Conservation (phyloP, 53 echinoderm and acorn worm genomes). For the Hippasteria phrygiana region DNA sequence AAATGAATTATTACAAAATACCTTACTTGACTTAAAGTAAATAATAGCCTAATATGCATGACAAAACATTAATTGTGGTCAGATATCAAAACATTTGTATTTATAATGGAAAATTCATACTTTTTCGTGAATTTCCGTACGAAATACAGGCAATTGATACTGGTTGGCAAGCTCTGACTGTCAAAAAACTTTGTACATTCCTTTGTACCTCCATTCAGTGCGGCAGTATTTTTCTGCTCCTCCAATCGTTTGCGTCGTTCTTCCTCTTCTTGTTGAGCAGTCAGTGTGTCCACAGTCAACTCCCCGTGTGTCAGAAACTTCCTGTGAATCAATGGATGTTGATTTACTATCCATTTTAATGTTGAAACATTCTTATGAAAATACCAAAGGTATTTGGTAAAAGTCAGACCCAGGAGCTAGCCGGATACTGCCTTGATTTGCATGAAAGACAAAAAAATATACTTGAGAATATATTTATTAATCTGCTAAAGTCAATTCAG, state of each 20-base stretch:
- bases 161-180: no score
- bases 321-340: slow-evolving; percentile 18
- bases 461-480: no score
- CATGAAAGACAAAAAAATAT: not conserved
- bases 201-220: slow-evolving; percentile 46
- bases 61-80: no score
- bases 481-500: not conserved
- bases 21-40: no score
- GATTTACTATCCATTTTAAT: not conserved
- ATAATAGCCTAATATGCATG: no score
- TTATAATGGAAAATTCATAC: no score
- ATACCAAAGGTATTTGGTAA: not conserved
- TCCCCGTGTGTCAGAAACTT: slow-evolving; percentile 78
- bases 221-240: slow-evolving; percentile 75
- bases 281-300: slow-evolving; percentile 81
- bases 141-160: no score
- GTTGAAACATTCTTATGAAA: not conserved
- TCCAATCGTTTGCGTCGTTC: slow-evolving; percentile 88
- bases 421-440: no score
- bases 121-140: no score
- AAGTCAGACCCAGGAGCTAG: no score
- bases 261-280: slow-evolving; percentile 90
- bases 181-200: not conserved
- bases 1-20: no score
- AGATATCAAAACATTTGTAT: no score